Base-by-base conservation (phyloP, 2,113 vertebrate species). In the Lamprologus speciosus region DNA sequence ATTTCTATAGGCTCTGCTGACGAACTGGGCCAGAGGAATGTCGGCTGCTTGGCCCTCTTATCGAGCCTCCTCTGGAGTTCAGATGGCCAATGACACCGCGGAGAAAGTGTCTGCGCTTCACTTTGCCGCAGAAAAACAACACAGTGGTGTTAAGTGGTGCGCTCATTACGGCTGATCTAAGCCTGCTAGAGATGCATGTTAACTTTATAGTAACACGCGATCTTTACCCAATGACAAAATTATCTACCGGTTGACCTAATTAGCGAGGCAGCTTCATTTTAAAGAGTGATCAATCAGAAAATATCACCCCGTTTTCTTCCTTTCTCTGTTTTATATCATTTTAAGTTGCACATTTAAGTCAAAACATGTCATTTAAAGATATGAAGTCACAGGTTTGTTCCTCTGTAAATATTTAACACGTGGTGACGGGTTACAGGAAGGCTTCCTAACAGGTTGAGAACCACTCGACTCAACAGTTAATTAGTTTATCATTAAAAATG, bases 1-100 rank as follows among this genome's bases (percentile, higher is more conserved):
- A 88, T 92, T 95, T 95, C 94, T 95, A 93, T 95, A 94, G 94
- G 94, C 87, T 92, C 90, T 91, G 94, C 90, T 91, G 94, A 91
- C 65, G 63, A 94, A 93, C 51, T 80, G 84, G 93, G 90, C 91
- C 91, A 54, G 89, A 91, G 91, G 91, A 95, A 93, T 81, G 91
- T 88, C 58, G 87, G 86, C 88, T 78, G 88, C 91, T 84, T 90
- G 65, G 68, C 79, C 89, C 88, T 85, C 87, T 93, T 95, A 96
- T 95, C 93, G 63, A 82, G 85, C 35, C 91, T 94, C 85, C 88
- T 85, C 88, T 80, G 84, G 90, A 91, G 94, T 94, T 95, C 92
- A 94, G 93, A 94, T 93, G 94, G 92, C 87, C 94, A 93, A 85
- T 87, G 92, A 95, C 95, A 94, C 94, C 10, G 9, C 54, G 35